phyloP scores from a whole-genome alignment of 2,888 invertebrate species.

The Cryptocephalus moraei region DNA sequence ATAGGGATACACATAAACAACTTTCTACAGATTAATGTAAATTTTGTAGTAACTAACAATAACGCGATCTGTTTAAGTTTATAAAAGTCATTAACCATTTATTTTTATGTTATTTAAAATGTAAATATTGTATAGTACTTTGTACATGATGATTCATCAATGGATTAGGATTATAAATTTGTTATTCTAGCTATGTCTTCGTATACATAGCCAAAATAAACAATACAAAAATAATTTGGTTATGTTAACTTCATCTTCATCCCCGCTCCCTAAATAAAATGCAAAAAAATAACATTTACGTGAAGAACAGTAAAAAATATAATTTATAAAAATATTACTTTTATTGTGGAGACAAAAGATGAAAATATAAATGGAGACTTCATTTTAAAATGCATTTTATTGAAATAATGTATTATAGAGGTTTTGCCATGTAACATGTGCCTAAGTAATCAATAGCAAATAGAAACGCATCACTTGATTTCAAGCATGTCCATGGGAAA shows the following conservation, averaged over 20 bases:
- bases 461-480: too few relatives aligned
- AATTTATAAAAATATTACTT: too few relatives aligned
- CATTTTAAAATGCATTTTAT: too few relatives aligned
- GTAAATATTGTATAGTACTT: slow-evolving; percentile 48
- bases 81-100: neutral
- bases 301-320: too few relatives aligned
- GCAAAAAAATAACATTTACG: too few relatives aligned
- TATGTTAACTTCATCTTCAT: neutral
- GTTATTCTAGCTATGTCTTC: slow-evolving; percentile 29
- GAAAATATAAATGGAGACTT: too few relatives aligned
- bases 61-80: neutral
- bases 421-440: too few relatives aligned
- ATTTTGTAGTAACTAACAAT: neutral
- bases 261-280: neutral
- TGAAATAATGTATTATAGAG: too few relatives aligned
- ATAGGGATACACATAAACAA: neutral
- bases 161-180: slow-evolving; percentile 30
- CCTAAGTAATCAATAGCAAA: too few relatives aligned
- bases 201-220: slow-evolving; percentile 26
- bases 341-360: too few relatives aligned
- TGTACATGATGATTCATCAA: slow-evolving; percentile 46
- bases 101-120: slow-evolving; percentile 19
- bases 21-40: neutral
- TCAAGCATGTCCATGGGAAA: too few relatives aligned
- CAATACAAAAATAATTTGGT: slow-evolving; percentile 17